Base-by-base conservation (phyloP, 2,113 vertebrate species). In the Damaliscus lunatus region DNA sequence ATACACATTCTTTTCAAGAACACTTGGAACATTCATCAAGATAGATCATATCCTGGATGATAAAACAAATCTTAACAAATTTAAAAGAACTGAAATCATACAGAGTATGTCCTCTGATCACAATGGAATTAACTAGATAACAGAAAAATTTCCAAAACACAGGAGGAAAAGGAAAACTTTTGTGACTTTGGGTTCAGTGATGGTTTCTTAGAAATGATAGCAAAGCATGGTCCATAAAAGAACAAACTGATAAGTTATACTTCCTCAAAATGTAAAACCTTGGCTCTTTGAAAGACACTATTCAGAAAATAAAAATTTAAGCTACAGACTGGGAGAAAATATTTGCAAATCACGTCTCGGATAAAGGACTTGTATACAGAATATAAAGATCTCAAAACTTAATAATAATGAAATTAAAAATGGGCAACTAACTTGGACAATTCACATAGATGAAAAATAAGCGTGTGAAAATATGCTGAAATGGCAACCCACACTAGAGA, bases 41-140 rank as follows among this genome's bases (percentile, higher is more conserved):
- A 55, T 23, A 88, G 64, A 64, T 33, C 25, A 46, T 46, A 71
- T 36, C 86, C 59, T 86, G 59, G 40, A 23, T 95, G 60, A 71
- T 90, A 81, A 95, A 90, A 90, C 67, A 95, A 95, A 90, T 17
- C 16, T 93, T 95, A 50, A 60, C 21, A 33, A 80, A 90, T 86
- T 86, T 53, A 52, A 27, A 90, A 74, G 43, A 86, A 71, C 81
- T 86, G 1, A 86, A 95, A 71, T 71, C 50, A 33, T 71, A 81
- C n/a, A 90, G 81, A 93, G 7, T 53, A 84, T 95, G 43, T 86
- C 59, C 33, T 86, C 50, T 93, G 52, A 95, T 52, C 43, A 29
- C 25, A 84, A 50, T 57, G 21, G 36, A 89, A 77, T 97, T 89
- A 84, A 43, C 57, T 71, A 86, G 57, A 90, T 86, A 90, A 50